Percentiles rank a stretch among this genome's conserved stretches.
These are phyloP conservation scores for Rhodeus uyekii DNA, from an alignment of 2,797 vertebrate genomes.

Conservation along the genomic window DNA sequence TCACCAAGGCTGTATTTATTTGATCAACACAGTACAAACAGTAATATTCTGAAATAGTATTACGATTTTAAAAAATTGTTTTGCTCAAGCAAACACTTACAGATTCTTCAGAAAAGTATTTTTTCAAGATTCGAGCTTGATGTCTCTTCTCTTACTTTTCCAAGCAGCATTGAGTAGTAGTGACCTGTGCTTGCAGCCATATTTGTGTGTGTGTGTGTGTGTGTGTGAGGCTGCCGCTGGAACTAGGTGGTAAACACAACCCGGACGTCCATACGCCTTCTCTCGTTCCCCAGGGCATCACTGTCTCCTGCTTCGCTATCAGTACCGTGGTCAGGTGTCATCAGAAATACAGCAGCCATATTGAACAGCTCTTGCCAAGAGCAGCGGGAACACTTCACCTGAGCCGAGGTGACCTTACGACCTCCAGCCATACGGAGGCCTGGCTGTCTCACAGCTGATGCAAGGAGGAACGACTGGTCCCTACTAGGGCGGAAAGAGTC, in stretches of 20 bases:
- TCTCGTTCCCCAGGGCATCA: conserved; percentile 27
- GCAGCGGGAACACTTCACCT: conserved; percentile 8
- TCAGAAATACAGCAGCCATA: conserved; percentile 32
- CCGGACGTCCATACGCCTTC: conserved; percentile 37
- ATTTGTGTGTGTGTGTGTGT: conserved; percentile 25
- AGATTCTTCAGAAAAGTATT: conserved; percentile 5
- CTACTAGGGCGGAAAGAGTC: conserved; percentile 3
- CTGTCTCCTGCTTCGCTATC: conserved; percentile 3
- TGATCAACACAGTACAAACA: background rate
- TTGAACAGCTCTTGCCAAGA: conserved; percentile 35
- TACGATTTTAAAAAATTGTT: background rate
- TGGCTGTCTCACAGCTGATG: conserved; percentile 34
- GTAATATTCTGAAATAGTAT: background rate
- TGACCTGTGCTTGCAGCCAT: conserved; percentile 41
- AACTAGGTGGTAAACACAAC: background rate
- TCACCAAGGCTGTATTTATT: background rate
- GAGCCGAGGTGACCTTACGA: conserved; percentile 6
- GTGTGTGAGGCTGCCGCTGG: background rate
- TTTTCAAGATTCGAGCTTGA: conserved; percentile 1
- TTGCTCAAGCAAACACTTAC: background rate
- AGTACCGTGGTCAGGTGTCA: conserved; percentile 30
- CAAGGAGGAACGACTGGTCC: conserved; percentile 35
- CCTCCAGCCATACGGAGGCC: conserved; percentile 19
- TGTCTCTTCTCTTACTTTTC: conserved; percentile 26
- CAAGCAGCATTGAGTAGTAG: conserved; percentile 45